Evolutionary conservation across 2,113 vertebrate species (phyloP), one percentile per base, ranked within the genome.

Genomic region (Peromyscus leucopus): DNA sequence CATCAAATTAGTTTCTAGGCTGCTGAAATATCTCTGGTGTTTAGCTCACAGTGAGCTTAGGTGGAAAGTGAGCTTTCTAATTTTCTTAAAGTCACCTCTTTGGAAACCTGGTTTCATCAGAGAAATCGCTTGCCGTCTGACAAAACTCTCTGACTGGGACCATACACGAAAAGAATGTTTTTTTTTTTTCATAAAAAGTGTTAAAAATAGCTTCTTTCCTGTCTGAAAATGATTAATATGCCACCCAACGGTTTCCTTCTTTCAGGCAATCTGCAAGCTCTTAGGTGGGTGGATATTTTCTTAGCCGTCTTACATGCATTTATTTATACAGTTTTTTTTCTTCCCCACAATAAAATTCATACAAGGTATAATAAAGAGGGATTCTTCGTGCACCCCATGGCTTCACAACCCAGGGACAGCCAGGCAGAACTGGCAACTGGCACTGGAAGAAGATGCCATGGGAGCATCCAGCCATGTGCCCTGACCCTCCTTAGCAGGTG

Each of bases 181-280:
- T 89, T 39, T 87, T 55, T 51, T 89, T 96, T 97, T 96, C 97
- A 97, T 96, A 96, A 96, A 96, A 96, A 98, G 98, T 98, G 97
- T 98, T 98, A 98, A 98, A 99, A 98, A 98, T 98, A 98, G 98
- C 96, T 97, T 97, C 97, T 98, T 98, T 95, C 95, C 46, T 96
- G 97, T 96, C 92, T 97, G 83, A 93, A 98, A 98, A 91, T 97
- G 98, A 98, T 98, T 98, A 98, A 98, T 98, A 98, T 98, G 98
- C 98, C 95, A 95, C 96, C 98, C 98, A 98, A 97, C 97, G 98
- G 98, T 97, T 98, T 98, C 98, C 95, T 98, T 97, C 98, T 98
- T 92, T 93, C 96, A 80, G 94, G 98, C 98, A 98, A 98, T 98
- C 98, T 98, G 98, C 97, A 98, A 98, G 98, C 96, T 98, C 93